Percentiles rank a stretch among this genome's conserved stretches.
Conservation (phyloP, 2,888 invertebrate species). For the Anorthoa munda region DNA sequence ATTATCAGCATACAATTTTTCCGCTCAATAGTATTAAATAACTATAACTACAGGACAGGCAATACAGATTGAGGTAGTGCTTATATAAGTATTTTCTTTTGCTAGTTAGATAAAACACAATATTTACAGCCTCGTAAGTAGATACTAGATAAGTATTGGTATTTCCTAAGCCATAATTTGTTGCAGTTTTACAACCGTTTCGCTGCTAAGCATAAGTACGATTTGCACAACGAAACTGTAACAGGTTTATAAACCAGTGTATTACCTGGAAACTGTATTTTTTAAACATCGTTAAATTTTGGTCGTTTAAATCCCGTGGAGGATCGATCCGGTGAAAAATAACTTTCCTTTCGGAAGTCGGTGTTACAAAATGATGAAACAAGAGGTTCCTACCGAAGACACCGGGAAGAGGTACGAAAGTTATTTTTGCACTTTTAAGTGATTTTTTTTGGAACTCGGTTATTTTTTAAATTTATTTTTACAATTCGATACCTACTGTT, state of each 20-base stretch:
- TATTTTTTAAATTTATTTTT: too few relatives aligned
- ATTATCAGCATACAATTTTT: neutral
- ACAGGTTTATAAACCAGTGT: slow-evolving; percentile 38
- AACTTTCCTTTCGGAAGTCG: too few relatives aligned
- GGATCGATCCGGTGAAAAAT: too few relatives aligned
- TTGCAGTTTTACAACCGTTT: slow-evolving; percentile 30
- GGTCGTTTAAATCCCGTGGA: too few relatives aligned
- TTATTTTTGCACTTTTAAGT: too few relatives aligned
- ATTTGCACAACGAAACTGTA: slow-evolving; percentile 38
- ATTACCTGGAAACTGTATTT: slow-evolving; percentile 16
- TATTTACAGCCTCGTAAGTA: slow-evolving; percentile 3
- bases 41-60: neutral
- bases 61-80: neutral
- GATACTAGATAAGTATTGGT: neutral
- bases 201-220: neutral
- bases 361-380: too few relatives aligned
- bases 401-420: too few relatives aligned
- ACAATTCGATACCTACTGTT: too few relatives aligned
- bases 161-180: slow-evolving; percentile 37
- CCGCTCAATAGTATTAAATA: neutral
- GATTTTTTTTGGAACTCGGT: too few relatives aligned
- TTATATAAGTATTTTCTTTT: neutral
- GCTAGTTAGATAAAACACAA: neutral
- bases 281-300: neutral
- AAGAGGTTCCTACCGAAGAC: too few relatives aligned